A percentile compares a stretch with the other conserved stretches of the same genome.
Conservation (phyloP, 2,888 invertebrate genomes). For the Ferrisia virgata region DNA sequence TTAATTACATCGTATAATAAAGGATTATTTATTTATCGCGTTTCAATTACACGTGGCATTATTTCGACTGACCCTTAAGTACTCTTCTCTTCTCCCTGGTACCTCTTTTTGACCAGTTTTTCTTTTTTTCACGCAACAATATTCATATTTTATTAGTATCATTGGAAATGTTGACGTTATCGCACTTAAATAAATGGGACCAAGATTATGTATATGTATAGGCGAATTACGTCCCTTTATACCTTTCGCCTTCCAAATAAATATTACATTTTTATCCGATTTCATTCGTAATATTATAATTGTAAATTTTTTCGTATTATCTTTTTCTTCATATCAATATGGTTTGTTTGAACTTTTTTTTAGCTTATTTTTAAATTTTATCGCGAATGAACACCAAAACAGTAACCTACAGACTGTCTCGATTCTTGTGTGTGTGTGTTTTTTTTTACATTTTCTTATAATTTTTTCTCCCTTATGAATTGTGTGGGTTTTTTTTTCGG, state of each 20-base stretch:
- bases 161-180: not conserved
- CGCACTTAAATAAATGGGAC: not conserved
- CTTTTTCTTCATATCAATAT: not conserved
- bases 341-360: not conserved
- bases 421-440: too few relatives aligned
- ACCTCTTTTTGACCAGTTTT: too few relatives aligned
- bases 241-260: not conserved
- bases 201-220: not conserved
- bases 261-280: not conserved
- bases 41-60: not conserved
- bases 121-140: too few relatives aligned
- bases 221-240: not conserved
- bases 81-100: not conserved
- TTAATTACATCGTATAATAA: too few relatives aligned
- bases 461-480: not conserved
- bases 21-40: not conserved
- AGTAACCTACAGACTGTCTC: constrained; percentile 28
- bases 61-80: not conserved
- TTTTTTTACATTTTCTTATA: constrained; percentile 4
- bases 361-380: constrained; percentile 1
- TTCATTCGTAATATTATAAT: not conserved
- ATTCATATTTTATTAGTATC: too few relatives aligned
- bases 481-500: not conserved
- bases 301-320: not conserved
- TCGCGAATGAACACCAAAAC: constrained; percentile 15